A percentile compares a stretch with the other conserved stretches of the same genome.
phyloP scores from a whole-genome alignment of 2,797 vertebrate species.

The Poeciliopsis gracilis region DNA sequence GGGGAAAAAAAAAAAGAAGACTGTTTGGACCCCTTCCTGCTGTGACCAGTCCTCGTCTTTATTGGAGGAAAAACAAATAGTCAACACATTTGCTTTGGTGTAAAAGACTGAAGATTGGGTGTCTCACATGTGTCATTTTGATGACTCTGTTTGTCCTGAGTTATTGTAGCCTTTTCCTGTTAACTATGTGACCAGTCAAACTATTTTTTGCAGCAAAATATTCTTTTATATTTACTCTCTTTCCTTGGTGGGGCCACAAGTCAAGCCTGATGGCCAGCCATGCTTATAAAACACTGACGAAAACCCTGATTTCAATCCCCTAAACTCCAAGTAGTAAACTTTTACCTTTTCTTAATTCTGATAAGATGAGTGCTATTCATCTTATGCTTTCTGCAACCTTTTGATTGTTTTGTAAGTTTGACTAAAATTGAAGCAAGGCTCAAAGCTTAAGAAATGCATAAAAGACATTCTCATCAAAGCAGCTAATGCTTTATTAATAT shows the following conservation, averaged over 20 bases:
- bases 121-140: conserved; percentile 53
- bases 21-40: conserved; percentile 60
- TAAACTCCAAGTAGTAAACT: not conserved
- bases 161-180: conserved; percentile 8
- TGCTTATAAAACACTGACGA: no score
- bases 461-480: not conserved
- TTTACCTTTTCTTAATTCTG: not conserved
- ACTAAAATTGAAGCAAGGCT: not conserved
- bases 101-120: conserved; percentile 43
- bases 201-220: not conserved
- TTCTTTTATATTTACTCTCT: not conserved
- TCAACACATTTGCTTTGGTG: conserved; percentile 59
- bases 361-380: not conserved
- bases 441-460: not conserved
- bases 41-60: conserved; percentile 63
- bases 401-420: not conserved
- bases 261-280: no score
- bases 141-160: conserved; percentile 28
- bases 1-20: conserved; percentile 34
- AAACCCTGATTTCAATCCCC: not conserved
- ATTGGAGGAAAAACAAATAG: conserved; percentile 60
- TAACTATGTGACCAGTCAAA: not conserved
- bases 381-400: not conserved
- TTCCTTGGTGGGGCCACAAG: no score
- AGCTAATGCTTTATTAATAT: not conserved